Evolutionary conservation across 1,140 invertebrate genomes (phyloP).

Genomic region (Copidosoma floridanum): DNA sequence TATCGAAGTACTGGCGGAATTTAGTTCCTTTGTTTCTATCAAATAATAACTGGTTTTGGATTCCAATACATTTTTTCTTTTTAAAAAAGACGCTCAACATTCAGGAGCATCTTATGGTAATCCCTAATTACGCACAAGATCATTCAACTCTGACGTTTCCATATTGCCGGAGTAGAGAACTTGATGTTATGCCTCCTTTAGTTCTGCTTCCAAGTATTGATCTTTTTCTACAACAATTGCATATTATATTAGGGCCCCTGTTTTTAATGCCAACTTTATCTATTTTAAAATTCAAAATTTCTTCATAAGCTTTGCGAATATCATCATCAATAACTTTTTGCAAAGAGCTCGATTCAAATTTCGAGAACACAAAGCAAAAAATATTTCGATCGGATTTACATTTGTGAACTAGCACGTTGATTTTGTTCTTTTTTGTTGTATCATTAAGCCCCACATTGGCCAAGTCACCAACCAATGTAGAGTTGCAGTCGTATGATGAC

Average conservation of each 20-base stretch:
- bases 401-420: neutral
- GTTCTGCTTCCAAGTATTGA: too few relatives aligned
- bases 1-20: conserved; percentile 1
- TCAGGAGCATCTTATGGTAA: conserved; percentile 2
- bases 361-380: conserved; percentile 2
- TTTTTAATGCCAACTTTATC: neutral
- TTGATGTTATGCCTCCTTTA: too few relatives aligned
- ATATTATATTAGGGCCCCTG: too few relatives aligned
- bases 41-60: neutral
- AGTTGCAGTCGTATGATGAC: conserved; percentile 10
- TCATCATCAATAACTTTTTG: conserved; percentile 3
- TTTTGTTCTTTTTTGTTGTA: neutral
- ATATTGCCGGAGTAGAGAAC: too few relatives aligned
- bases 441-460: neutral
- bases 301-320: conserved; percentile 2
- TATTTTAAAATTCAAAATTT: conserved; percentile 7
- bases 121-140: conserved; percentile 1
- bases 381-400: conserved; percentile 1
- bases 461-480: conserved; percentile 12
- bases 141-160: conserved; percentile 13
- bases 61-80: conserved; percentile 7
- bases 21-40: neutral
- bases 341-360: conserved; percentile 7
- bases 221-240: too few relatives aligned
- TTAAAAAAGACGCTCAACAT: conserved; percentile 33